Evolutionary conservation across 2,113 vertebrate species (phyloP).

Genomic region (Potamarius usumacintae): DNA sequence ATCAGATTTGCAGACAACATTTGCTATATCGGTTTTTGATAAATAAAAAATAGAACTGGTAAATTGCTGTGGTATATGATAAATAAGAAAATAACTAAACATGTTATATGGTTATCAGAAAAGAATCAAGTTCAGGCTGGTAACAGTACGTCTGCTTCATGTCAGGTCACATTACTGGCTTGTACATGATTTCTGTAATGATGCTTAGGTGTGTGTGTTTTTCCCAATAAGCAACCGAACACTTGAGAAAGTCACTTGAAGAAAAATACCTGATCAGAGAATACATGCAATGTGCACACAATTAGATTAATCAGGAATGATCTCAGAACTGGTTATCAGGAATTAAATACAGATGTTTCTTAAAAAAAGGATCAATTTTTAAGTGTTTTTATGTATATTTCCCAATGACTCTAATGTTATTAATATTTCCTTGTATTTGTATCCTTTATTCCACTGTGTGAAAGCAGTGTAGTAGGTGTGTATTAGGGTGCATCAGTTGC

Average conservation of each 20-base stretch:
- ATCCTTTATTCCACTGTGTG: not conserved
- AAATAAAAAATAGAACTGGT: not conserved
- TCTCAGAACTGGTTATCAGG: not conserved
- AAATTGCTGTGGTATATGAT: not conserved
- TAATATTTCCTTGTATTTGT: not conserved
- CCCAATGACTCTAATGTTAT: not conserved
- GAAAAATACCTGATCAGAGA: not conserved
- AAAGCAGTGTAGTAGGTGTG: not conserved
- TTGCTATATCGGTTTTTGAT: not conserved
- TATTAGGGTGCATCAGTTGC: too few relatives aligned
- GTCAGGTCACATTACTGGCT: not conserved
- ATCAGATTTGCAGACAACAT: not conserved
- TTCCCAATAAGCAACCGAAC: not conserved
- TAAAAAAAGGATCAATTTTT: not conserved
- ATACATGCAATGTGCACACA: not conserved
- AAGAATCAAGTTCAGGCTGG: not conserved
- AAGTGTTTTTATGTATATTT: not conserved
- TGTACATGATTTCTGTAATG: not conserved
- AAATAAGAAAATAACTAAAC: not conserved
- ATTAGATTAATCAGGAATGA: not conserved
- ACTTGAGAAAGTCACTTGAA: not conserved
- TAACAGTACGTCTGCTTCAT: not conserved
- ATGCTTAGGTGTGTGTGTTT: not conserved
- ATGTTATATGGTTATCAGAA: not conserved
- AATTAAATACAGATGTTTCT: not conserved